phyloP scores from a whole-genome alignment of 2,888 invertebrate species.

The Stramonita haemastoma region DNA sequence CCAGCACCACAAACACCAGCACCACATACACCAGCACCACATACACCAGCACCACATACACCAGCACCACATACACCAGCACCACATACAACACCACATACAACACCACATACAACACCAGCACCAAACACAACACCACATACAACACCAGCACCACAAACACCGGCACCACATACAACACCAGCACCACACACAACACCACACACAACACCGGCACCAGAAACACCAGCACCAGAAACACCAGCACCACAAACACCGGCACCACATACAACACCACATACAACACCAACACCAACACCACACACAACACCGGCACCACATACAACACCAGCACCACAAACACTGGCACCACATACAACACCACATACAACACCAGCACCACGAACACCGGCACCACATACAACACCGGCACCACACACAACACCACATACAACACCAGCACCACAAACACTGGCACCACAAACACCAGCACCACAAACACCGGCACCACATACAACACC shows the following conservation, averaged over 20 bases:
- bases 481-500: slow-evolving; percentile 25
- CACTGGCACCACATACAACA: not conserved
- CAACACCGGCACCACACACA: not conserved
- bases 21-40: slow-evolving; percentile 25
- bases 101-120: not conserved
- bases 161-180: not conserved
- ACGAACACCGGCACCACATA: not conserved
- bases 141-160: slow-evolving; percentile 1
- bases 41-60: slow-evolving; percentile 28
- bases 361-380: slow-evolving; percentile 16
- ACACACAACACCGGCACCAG: not conserved
- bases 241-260: not conserved
- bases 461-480: not conserved
- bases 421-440: not conserved
- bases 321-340: not conserved
- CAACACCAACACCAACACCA: slow-evolving; percentile 7
- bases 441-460: slow-evolving; percentile 8
- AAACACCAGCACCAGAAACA: not conserved
- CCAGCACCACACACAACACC: not conserved
- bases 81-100: not conserved
- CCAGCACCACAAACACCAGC: slow-evolving; percentile 22
- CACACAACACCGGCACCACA: not conserved
- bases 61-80: slow-evolving; percentile 29
- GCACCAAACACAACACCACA: not conserved
- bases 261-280: not conserved